Base-by-base conservation (phyloP, 2,888 invertebrate species). In the Dugesia japonica region DNA sequence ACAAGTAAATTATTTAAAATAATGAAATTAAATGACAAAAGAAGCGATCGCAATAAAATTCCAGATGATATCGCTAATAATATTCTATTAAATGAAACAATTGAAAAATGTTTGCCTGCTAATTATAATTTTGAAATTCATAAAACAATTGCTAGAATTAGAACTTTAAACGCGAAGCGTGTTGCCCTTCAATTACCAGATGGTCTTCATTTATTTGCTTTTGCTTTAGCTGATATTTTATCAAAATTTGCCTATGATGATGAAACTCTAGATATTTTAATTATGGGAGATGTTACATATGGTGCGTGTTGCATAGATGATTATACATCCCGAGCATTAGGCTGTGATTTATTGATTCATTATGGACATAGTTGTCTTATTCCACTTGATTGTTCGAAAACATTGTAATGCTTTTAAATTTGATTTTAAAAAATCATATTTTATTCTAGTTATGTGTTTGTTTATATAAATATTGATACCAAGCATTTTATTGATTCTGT, bases 221-320 rank as follows among this genome's bases (percentile, higher is more conserved):
- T 93, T 79, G 90, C 91, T 0, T 89, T 98, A 78, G 90, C 92
- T 79, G 94, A 97, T 83, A 93, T 98, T 79, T 89, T 95, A 80
- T 90, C 92, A 84, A 82, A 84, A 84, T 84, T 80, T 27, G 38
- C 77, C 13, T 74, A 73, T 77, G 77, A 9, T 77, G 84, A 84
- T 76, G 92, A 92, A 0, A 89, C 88, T 38, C 92, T 92, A 0
- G 94, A 95, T 81, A 90, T 91, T 0, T 88, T 97, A 73, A 94
- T 99, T 79, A 92, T 98, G 92, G 97, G 94, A 7, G 98, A 98
- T 86, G 95, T 98, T 20, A 97, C 98, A 0, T 98, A 99, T 83
- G 98, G 98, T 42, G 98, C 98, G 0, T 98, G 98, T 84, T 98
- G 98, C 84, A 90, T 98, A 15, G 98, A 99, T 83, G 98, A 98